phyloP scores from a whole-genome alignment of 2,113 vertebrate genomes.

The Sarotherodon lohbergeri region DNA sequence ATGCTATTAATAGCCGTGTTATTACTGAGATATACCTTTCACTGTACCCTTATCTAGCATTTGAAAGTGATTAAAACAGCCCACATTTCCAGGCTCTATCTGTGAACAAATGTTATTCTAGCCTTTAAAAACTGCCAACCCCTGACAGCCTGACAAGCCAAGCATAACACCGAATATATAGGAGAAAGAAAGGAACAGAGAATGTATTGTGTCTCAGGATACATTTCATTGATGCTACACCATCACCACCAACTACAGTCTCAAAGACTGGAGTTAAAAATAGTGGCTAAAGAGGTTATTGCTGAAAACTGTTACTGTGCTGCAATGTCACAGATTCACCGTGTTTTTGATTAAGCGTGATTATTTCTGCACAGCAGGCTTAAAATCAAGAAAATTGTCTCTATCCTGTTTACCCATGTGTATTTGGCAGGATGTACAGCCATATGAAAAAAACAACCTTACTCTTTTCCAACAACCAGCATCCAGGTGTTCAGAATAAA shows the following conservation, averaged over 20 bases:
- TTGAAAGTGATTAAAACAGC: conserved; percentile 50
- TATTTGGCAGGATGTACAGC: background rate
- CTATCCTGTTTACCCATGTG: background rate
- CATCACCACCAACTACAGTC: background rate
- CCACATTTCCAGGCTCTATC: conserved; percentile 26
- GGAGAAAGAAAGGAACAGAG: background rate
- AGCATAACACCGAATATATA: conserved; percentile 21
- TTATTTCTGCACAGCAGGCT: background rate
- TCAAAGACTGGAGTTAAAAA: background rate
- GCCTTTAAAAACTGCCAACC: conserved; percentile 27
- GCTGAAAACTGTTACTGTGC: background rate
- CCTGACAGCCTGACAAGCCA: conserved; percentile 24
- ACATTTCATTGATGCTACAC: conserved; percentile 4
- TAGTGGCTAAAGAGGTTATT: background rate
- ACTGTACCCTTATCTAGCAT: conserved; percentile 58
- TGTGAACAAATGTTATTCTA: conserved; percentile 40
- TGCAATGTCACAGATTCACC: background rate
- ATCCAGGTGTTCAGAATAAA: background rate
- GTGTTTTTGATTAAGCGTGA: conserved; percentile 6
- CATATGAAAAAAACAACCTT: background rate
- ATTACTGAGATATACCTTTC: conserved; percentile 54
- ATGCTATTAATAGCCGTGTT: conserved; percentile 68
- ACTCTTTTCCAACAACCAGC: background rate
- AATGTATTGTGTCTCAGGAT: conserved; percentile 2
- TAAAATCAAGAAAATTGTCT: background rate